Base-by-base conservation (phyloP, 2,888 invertebrate genomes). In the Megalurothrips usitatus region DNA sequence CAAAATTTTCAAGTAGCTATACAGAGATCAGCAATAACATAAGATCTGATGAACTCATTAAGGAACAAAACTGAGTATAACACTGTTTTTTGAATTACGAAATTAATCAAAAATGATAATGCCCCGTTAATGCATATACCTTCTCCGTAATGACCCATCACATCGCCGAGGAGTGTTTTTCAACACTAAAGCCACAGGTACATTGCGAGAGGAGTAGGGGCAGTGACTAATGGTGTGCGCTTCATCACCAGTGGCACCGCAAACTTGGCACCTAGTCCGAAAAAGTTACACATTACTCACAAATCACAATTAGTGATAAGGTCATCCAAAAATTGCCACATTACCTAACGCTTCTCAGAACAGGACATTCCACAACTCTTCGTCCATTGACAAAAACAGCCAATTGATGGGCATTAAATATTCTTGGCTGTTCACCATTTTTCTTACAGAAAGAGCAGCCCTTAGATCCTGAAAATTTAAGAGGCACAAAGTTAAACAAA, bases 271-370 rank as follows among this genome's bases (percentile, higher is more conserved):
- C 12, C 68, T 75, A 26, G 10, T 26, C 8, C 58, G 6, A 19
- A 17, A 58, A 23, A 75, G 1, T 26, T 75, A 12, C 1, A 26
- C n/a, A 68, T 23, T 68, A 23, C 3, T 4, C 11, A 12, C 26
- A 12, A 12, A 26, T 12, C 23, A 75, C 26, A 9, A 23, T 0
- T 2, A 17, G n/a, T 11, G 23, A 8, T 23, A 19, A n/a, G 1
- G 11, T 23, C 12, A 26, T 10, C 1, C 23, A 23, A 23, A 12
- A 75, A 75, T 26, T 10, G n/a, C n/a, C 12, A 75, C 23, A 11
- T 75, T 75, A 75, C 68, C 26, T 75, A n/a, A 75, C 68, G 26
- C 68, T 75, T 75, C 68, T 75, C 0, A 75, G 23, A 9, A 75
- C 26, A 11, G 26, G 26, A 26, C 68, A 75, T 23, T 12, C 26